Evolutionary conservation across 2,113 vertebrate genomes (phyloP).

Genomic region (Myocastor coypus): DNA sequence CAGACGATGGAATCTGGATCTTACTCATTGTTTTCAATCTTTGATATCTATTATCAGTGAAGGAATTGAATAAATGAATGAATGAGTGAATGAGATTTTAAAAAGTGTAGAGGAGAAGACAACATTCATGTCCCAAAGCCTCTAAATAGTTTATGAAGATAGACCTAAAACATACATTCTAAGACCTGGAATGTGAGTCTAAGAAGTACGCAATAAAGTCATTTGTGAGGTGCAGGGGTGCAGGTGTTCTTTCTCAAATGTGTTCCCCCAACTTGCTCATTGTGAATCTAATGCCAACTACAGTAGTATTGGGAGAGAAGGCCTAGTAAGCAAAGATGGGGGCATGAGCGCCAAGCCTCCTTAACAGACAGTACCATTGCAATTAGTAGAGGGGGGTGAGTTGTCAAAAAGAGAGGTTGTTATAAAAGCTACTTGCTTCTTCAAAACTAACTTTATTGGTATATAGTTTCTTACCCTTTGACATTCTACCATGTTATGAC

Average conservation of each 20-base stretch:
- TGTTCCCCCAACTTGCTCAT: no score
- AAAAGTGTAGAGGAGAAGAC: neutral
- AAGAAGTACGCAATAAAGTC: neutral
- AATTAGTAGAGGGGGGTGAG: neutral
- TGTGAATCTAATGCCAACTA: neutral
- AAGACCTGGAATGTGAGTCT: neutral
- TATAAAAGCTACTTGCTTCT: neutral
- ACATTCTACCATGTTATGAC: neutral
- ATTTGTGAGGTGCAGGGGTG: neutral
- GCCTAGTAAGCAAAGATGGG: neutral
- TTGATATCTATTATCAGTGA: neutral
- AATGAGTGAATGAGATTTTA: neutral
- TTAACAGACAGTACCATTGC: neutral
- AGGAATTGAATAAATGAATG: neutral
- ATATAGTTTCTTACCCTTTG: neutral
- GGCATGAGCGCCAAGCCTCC: neutral
- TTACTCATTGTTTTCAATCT: neutral
- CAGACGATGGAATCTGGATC: neutral
- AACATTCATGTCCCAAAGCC: neutral
- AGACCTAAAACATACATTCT: neutral
- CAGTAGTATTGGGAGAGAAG: neutral
- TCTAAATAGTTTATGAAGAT: neutral
- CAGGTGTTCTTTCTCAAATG: neutral
- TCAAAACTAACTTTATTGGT: neutral
- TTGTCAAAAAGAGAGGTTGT: neutral